Conservation (phyloP, 2,888 invertebrate genomes). For the Pseudococcus viburni region DNA sequence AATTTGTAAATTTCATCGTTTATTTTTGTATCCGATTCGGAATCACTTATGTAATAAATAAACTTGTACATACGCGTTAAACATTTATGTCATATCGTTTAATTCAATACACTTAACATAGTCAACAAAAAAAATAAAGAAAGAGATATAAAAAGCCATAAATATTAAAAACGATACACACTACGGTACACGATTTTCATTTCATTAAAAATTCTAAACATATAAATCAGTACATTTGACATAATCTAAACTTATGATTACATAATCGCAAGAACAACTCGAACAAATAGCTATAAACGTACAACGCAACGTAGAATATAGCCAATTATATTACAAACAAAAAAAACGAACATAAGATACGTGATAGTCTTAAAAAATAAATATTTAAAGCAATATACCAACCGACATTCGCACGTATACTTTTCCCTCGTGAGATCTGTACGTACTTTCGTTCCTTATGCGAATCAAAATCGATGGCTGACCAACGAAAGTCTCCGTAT, state of each 20-base stretch:
- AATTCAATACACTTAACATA: slow-evolving; percentile 8
- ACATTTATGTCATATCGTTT: slow-evolving; percentile 12
- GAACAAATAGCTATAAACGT: background rate
- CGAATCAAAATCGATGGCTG: background rate
- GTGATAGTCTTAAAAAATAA: background rate
- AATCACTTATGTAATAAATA: background rate
- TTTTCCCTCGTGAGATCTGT: slow-evolving; percentile 3
- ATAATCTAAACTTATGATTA: background rate
- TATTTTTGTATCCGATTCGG: background rate
- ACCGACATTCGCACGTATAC: background rate
- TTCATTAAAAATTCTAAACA: background rate
- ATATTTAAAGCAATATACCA: slow-evolving; percentile 38
- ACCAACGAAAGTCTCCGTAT: background rate
- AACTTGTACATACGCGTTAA: background rate
- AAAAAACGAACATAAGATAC: background rate
- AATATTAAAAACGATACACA: slow-evolving; percentile 19
- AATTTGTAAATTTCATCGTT: background rate
- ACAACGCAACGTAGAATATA: background rate
- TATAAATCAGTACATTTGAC: slow-evolving; percentile 37
- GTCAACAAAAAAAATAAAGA: slow-evolving; percentile 24
- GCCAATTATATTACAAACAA: background rate
- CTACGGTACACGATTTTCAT: slow-evolving; percentile 38
- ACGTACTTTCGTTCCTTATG: background rate
- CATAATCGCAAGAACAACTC: slow-evolving; percentile 15
- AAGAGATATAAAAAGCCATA: slow-evolving; percentile 32